Evolutionary conservation across 2,113 vertebrate species (phyloP).

Genomic region (Tenrec ecaudatus): DNA sequence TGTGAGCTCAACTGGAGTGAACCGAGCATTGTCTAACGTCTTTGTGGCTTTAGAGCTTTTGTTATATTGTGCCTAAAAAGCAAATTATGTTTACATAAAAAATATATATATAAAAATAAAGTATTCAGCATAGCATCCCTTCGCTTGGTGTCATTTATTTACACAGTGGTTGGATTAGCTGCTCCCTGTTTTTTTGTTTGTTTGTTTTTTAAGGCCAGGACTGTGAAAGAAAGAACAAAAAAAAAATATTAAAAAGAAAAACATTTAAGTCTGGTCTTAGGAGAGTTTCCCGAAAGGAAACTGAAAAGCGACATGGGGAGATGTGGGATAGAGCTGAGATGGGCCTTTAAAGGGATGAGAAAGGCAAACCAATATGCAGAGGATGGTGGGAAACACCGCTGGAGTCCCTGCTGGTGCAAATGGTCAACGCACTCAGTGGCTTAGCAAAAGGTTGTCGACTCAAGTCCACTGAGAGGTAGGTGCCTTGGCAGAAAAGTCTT

Average conservation of each 20-base stretch:
- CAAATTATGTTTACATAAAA: constrained; percentile 93
- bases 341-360: constrained; percentile 6
- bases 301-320: neutral
- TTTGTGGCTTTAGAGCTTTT: constrained; percentile 93
- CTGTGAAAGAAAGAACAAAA: neutral
- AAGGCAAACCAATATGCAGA: neutral
- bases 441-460: neutral
- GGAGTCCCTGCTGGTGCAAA: neutral
- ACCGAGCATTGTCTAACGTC: constrained; percentile 89
- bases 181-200: too few species aligned
- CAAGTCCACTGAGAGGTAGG: neutral
- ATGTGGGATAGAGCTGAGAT: neutral
- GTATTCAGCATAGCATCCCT: constrained; percentile 90
- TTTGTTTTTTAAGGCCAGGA: neutral
- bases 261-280: too few species aligned
- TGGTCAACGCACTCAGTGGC: neutral
- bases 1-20: constrained; percentile 86
- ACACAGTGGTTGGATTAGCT: neutral
- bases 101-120: constrained; percentile 91
- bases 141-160: constrained; percentile 39
- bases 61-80: constrained; percentile 93
- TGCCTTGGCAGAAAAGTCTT: neutral
- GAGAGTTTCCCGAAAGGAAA: neutral
- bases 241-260: too few species aligned
- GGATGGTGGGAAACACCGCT: neutral